Percentiles rank a stretch among this genome's conserved stretches.
These are phyloP conservation scores for Noctua fimbriata DNA, from an alignment of 2,888 invertebrate species.

Conservation along the genomic window DNA sequence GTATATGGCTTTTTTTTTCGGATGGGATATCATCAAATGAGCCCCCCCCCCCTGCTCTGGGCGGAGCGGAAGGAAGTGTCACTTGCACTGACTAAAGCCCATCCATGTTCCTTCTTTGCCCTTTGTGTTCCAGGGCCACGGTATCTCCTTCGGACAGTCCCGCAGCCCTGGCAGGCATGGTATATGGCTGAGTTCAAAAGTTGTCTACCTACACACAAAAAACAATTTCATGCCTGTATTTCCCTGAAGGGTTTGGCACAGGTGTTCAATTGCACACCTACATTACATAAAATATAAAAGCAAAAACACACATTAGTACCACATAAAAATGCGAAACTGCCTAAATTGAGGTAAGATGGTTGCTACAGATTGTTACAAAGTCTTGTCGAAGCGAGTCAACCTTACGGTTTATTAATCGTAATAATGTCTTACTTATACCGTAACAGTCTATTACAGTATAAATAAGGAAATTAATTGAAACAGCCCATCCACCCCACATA, in stretches of 20 bases:
- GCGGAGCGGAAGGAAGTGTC: too few relatives aligned
- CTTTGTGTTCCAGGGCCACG: too few relatives aligned
- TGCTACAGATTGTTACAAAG: not conserved
- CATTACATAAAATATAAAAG: not conserved
- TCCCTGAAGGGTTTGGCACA: not conserved
- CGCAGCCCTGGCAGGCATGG: too few relatives aligned
- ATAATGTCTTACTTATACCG: not conserved
- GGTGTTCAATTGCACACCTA: not conserved
- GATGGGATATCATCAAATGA: too few relatives aligned
- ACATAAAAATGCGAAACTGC: not conserved
- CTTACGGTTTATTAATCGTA: not conserved
- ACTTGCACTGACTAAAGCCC: too few relatives aligned
- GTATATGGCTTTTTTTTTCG: too few relatives aligned
- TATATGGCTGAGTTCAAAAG: not conserved
- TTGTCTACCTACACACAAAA: not conserved
- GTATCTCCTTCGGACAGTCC: too few relatives aligned
- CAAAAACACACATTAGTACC: not conserved
- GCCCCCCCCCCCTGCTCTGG: too few relatives aligned
- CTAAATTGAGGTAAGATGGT: not conserved
- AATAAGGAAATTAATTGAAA: not conserved
- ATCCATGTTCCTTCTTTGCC: too few relatives aligned
- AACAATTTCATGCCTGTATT: not conserved
- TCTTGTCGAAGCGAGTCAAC: not conserved
- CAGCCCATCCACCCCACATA: not conserved
- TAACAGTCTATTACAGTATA: not conserved